A percentile compares a stretch with the other conserved stretches of the same genome.
Evolutionary conservation across 2,797 vertebrate genomes (phyloP).

Genomic region (Parauchenoglanis punctatus): DNA sequence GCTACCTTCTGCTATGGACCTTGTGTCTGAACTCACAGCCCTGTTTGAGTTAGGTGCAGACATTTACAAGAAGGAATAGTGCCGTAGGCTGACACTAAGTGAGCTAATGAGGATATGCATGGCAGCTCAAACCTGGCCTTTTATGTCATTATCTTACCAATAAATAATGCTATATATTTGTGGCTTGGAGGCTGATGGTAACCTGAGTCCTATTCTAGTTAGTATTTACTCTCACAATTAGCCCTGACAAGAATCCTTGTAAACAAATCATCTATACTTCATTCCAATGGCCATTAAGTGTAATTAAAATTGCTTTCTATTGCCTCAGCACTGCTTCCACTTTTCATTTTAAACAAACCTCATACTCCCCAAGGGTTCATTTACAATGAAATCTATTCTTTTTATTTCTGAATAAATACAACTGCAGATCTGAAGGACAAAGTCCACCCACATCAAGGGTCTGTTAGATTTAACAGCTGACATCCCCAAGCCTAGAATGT

Average conservation of each 20-base stretch:
- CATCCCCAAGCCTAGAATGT: slow-evolving; percentile 7
- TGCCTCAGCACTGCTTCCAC: slow-evolving; percentile 52
- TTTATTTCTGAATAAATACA: slow-evolving; percentile 45
- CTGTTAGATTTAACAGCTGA: slow-evolving; percentile 43
- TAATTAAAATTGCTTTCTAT: slow-evolving; percentile 37
- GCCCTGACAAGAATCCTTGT: neutral
- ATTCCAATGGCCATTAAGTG: slow-evolving; percentile 34
- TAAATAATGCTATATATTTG: slow-evolving; percentile 1
- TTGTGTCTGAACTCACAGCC: neutral
- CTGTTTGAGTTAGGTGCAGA: neutral
- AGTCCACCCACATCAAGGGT: slow-evolving; percentile 45
- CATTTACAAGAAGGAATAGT: neutral
- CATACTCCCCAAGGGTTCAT: slow-evolving; percentile 44
- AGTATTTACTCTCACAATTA: neutral
- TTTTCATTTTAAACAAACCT: slow-evolving; percentile 32
- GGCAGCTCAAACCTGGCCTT: slow-evolving; percentile 6
- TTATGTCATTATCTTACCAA: slow-evolving; percentile 43
- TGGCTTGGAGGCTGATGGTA: neutral
- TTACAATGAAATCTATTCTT: slow-evolving; percentile 17
- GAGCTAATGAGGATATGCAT: neutral
- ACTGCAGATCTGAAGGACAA: slow-evolving; percentile 29
- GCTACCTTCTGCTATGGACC: neutral
- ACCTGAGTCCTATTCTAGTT: neutral
- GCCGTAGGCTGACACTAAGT: neutral
- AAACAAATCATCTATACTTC: neutral